Conservation (phyloP, 2,888 invertebrate genomes). For the Tetranychus piercei region DNA sequence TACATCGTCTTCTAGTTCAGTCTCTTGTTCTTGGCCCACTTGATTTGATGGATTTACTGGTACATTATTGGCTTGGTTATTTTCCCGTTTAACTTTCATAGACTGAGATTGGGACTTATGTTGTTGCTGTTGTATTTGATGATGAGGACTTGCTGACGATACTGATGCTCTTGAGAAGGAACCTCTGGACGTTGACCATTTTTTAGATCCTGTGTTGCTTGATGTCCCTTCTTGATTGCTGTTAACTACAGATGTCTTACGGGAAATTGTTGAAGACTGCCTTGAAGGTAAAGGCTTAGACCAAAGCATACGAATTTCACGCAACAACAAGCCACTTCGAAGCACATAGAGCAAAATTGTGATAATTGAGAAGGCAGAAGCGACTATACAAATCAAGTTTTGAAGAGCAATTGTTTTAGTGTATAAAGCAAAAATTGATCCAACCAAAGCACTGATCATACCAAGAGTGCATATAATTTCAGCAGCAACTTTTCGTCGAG, state of each 20-base stretch:
- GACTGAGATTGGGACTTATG: neutral
- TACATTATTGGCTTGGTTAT: neutral
- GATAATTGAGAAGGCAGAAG: neutral
- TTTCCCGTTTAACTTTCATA: neutral
- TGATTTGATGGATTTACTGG: neutral
- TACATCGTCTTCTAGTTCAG: neutral
- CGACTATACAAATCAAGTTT: neutral
- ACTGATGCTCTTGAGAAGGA: neutral
- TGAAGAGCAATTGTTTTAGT: neutral
- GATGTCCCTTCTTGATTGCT: neutral
- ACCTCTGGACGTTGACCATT: neutral
- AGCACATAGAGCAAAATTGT: conserved; percentile 2
- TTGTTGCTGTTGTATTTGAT: too few species aligned
- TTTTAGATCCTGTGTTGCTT: neutral
- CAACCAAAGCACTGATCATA: conserved; percentile 1
- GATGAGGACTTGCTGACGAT: neutral
- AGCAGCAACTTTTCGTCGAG: conserved; percentile 15
- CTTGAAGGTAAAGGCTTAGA: neutral
- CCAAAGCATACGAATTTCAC: conserved; percentile 10
- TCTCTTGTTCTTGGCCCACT: neutral
- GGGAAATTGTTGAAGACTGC: neutral
- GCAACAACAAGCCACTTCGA: conserved; percentile 2
- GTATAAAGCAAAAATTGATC: neutral
- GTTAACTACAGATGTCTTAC: neutral
- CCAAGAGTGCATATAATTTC: conserved; percentile 15